A percentile compares a stretch with the other conserved stretches of the same genome.
Evolutionary conservation across 1,140 invertebrate species (phyloP).

Genomic region (Leptinotarsa texana): DNA sequence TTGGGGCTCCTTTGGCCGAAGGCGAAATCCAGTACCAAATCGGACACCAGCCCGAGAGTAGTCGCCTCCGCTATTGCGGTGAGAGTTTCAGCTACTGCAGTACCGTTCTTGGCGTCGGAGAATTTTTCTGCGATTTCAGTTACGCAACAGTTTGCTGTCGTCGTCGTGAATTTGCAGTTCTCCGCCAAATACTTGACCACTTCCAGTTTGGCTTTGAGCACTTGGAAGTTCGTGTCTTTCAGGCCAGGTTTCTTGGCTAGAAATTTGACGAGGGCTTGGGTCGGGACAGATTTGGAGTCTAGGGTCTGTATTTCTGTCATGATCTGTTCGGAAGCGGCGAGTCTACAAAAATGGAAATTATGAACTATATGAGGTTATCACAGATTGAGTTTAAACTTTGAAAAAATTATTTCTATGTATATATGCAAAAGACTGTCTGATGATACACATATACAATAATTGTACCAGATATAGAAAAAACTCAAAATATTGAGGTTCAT

Average conservation of each 20-base stretch:
- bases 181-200: slow-evolving; percentile 77
- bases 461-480: no score
- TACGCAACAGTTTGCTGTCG: slow-evolving; percentile 75
- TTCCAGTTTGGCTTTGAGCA: slow-evolving; percentile 82
- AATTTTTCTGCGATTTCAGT: slow-evolving; percentile 84
- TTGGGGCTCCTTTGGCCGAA: slow-evolving; percentile 92
- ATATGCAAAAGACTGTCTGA: no score
- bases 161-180: slow-evolving; percentile 71
- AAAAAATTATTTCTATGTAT: no score
- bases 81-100: slow-evolving; percentile 71
- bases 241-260: slow-evolving; percentile 87
- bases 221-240: slow-evolving; percentile 93
- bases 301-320: slow-evolving; percentile 65
- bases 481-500: no score
- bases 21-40: slow-evolving; percentile 71
- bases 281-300: slow-evolving; percentile 66
- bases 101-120: slow-evolving; percentile 80
- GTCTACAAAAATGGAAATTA: slow-evolving; percentile 39
- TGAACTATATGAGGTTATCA: no score
- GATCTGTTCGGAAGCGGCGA: slow-evolving; percentile 78
- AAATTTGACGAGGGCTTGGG: slow-evolving; percentile 75
- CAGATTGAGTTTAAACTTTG: no score
- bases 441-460: no score
- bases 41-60: slow-evolving; percentile 74
- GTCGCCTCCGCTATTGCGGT: slow-evolving; percentile 77